Percentiles rank a stretch among this genome's conserved stretches.
Conservation (phyloP, 2,113 vertebrate genomes). For the Sinocyclocheilus anshuiensis region DNA sequence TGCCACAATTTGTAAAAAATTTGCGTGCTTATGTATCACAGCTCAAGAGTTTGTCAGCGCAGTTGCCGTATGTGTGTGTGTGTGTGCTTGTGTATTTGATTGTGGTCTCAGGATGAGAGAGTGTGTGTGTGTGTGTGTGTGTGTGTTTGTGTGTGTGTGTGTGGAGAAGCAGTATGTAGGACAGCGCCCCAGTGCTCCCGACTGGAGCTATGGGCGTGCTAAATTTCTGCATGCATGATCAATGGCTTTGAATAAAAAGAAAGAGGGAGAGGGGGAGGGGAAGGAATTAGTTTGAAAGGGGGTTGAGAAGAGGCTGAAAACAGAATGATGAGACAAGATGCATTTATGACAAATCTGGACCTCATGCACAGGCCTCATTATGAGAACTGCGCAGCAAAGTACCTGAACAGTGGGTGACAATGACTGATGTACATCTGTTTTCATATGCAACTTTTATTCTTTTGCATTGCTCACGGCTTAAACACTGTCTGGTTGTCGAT, state of each 20-base stretch:
- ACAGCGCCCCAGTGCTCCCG: slow-evolving; percentile 71
- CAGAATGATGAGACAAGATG: slow-evolving; percentile 23
- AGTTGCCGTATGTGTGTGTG: background rate
- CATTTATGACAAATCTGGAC: background rate
- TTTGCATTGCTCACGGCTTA: background rate
- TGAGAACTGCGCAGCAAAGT: background rate
- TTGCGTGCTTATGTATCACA: background rate
- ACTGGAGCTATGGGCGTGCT: slow-evolving; percentile 71
- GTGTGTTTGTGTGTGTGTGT: slow-evolving; percentile 57
- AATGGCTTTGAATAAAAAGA: slow-evolving; percentile 73
- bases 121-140: slow-evolving; percentile 57
- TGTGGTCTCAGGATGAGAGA: slow-evolving; percentile 48
- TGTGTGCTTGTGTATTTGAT: slow-evolving; percentile 14
- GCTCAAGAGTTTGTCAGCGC: background rate
- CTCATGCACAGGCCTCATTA: background rate
- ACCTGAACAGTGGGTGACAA: background rate
- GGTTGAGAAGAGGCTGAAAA: slow-evolving; percentile 31
- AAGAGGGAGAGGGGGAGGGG: slow-evolving; percentile 45
- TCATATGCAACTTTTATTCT: slow-evolving; percentile 1
- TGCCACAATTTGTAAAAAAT: slow-evolving; percentile 12
- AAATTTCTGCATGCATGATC: slow-evolving; percentile 83
- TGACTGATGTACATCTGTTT: background rate
- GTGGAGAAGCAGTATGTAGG: slow-evolving; percentile 74
- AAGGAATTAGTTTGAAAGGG: slow-evolving; percentile 37
- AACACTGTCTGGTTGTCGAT: background rate